Evolutionary conservation across 2,888 invertebrate species (phyloP).

Genomic region (Metacarcinus magister): DNA sequence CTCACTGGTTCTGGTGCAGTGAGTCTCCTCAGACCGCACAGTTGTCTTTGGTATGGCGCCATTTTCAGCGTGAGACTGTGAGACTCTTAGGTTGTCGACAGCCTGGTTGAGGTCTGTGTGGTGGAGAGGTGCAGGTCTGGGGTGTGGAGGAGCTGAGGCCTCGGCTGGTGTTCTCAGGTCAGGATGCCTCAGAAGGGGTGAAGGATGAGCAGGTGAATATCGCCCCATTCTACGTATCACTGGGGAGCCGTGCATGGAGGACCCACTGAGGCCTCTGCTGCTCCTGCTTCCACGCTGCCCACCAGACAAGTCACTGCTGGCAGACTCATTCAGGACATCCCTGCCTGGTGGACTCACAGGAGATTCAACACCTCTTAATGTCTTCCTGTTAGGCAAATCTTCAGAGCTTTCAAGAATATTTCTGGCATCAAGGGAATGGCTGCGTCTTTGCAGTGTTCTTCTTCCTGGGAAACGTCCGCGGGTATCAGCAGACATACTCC

Average conservation of each 20-base stretch:
- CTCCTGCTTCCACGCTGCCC: constrained; percentile 70
- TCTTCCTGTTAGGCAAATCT: neutral
- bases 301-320: constrained; percentile 72
- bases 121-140: constrained; percentile 66
- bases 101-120: constrained; percentile 74
- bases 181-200: constrained; percentile 61
- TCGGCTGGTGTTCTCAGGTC: constrained; percentile 39
- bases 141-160: neutral
- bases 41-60: constrained; percentile 78
- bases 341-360: neutral
- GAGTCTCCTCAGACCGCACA: constrained; percentile 57
- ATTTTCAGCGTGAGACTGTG: constrained; percentile 71
- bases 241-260: constrained; percentile 64
- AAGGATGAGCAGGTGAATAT: constrained; percentile 68
- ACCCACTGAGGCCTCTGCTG: constrained; percentile 66
- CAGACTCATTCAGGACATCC: constrained; percentile 71
- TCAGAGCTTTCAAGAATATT: neutral
- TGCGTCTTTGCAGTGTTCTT: constrained; percentile 21
- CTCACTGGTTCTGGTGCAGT: neutral
- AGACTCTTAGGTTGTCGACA: constrained; percentile 77
- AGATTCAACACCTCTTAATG: constrained; percentile 12
- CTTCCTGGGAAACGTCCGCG: neutral
- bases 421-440: constrained; percentile 67
- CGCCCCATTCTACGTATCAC: constrained; percentile 55
- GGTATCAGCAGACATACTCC: constrained; percentile 62